Evolutionary conservation across 2,888 invertebrate species (phyloP), one percentile per base, ranked within the genome.

Genomic region (Geotrupes spiniger): DNA sequence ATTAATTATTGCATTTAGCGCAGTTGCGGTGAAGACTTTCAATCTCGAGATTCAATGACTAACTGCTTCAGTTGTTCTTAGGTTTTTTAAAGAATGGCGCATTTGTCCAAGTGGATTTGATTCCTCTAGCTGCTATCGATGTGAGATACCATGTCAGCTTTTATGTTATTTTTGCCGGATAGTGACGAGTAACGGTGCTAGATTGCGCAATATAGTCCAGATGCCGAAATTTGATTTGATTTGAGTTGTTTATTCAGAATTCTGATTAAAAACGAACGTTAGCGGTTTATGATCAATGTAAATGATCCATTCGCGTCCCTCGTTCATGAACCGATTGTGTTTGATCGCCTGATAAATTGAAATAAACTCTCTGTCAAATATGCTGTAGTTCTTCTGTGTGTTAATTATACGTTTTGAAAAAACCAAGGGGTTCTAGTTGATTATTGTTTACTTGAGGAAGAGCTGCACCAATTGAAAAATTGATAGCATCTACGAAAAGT

Each of bases 121-220:
- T n/a, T n/a, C n/a, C n/a, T n/a, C n/a, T n/a, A n/a, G 42, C 17
- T 2, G 14, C 11, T 17, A n/a, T 36, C 27, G 2, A 52, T 11
- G 15, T 39, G 17, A 9, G 41, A 45, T 1, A 49, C 15, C 2
- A 50, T 27, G 31, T 53, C 47, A 1, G 54, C 52, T 10, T 49
- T 43, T 12, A 54, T 33, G 27, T 52, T 54, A 2, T 48, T 29
- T 21, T 49, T 40, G 4, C 54, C 54, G 6, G 44, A 14, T 2
- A 49, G 31, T 49, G 49, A 12, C 31, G 26, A 6, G 52, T 52
- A n/a, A 46, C 46, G 1, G 52, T 49, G 1, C 46, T 16, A 33
- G 51, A 54, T 26, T 54, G 52, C 6, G 45, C 36, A 10, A 54
- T 54, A 36, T 38, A 54, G 36, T 56, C 53, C 8, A 54, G 41